Percentiles rank a stretch among this genome's conserved stretches.
phyloP scores from a whole-genome alignment of 35 echinoderm and acorn worm genomes.

The Acanthaster planci region DNA sequence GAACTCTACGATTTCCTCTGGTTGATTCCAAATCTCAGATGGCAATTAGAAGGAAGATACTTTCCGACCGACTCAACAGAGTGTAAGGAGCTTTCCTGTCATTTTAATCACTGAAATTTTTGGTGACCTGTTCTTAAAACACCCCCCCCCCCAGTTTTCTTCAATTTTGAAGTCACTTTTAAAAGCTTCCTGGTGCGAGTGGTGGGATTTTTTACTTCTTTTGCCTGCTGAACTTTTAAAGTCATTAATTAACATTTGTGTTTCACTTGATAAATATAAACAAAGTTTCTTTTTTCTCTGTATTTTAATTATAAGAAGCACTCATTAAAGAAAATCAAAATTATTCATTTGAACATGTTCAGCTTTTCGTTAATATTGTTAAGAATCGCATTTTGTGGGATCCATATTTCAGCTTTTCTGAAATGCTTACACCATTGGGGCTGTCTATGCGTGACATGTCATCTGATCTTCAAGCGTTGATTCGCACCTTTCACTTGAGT shows the following conservation, averaged over 20 bases:
- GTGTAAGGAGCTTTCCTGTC: constrained; percentile 43
- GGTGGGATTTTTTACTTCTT: background rate
- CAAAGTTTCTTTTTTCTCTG: too few species aligned
- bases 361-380: background rate
- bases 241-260: background rate
- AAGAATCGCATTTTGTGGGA: background rate
- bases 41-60: constrained; percentile 75
- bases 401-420: constrained; percentile 29
- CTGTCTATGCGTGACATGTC: constrained; percentile 68
- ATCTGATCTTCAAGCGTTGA: constrained; percentile 46
- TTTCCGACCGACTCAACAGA: constrained; percentile 53
- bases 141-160: background rate
- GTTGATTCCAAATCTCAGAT: constrained; percentile 89
- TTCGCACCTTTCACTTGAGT: constrained; percentile 71
- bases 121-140: background rate
- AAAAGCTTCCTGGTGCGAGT: background rate
- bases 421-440: constrained; percentile 51
- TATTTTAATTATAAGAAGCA: too few species aligned
- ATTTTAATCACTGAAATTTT: background rate
- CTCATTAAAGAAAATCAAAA: background rate
- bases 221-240: background rate
- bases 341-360: background rate
- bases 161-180: background rate
- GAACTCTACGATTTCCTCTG: constrained; percentile 48
- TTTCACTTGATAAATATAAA: too few species aligned